Base-by-base conservation (phyloP, 92 coral and sea anemone species). In the Porites cylindrica region DNA sequence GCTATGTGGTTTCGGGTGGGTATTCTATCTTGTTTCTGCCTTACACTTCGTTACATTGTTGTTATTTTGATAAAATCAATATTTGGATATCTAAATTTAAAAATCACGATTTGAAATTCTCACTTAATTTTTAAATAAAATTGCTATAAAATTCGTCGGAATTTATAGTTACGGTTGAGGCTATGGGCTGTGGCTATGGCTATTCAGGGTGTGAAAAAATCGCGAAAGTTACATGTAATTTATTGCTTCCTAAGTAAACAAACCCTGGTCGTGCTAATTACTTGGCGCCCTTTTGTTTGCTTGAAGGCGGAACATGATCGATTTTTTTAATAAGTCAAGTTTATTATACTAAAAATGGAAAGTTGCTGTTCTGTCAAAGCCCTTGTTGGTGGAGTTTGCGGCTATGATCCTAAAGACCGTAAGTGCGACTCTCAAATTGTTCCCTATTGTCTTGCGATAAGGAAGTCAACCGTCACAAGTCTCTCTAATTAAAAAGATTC, bases 401-500 rank as follows among this genome's bases (percentile, higher is more conserved):
- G 24, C 24, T 23, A 23, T 23, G 24, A 23, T 23, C 11, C 60
- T 56, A 80, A 67, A 87, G 96, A 93, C 43, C 78, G 85, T 68
- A 93, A 90, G 76, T 91, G 88, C 11, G 76, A 81, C 29, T 81
- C 91, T 14, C 76, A 85, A 85, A 85, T 92, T 84, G 89, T 90
- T 58, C 91, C 90, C 78, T 87, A 21, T 65, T 81, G 51, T 85
- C 94, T 20, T 87, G 96, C 72, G 70, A 72, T 59, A 90, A 91
- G 86, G 77, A 66, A 68, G 88, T 91, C 53, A 68, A 60, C 52
- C 80, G 76, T 26, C 89, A 91, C 65, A 51, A 80, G 90, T 79
- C 90, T 1, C 12, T 82, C 26, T 76, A 75, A 29, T 29, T 29
- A 1, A 2, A 29, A 29, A 29, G 2, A 29, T 23, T 23, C 24